phyloP scores from a whole-genome alignment of 2,797 vertebrate species.

The Hydrocynus forskahlii region DNA sequence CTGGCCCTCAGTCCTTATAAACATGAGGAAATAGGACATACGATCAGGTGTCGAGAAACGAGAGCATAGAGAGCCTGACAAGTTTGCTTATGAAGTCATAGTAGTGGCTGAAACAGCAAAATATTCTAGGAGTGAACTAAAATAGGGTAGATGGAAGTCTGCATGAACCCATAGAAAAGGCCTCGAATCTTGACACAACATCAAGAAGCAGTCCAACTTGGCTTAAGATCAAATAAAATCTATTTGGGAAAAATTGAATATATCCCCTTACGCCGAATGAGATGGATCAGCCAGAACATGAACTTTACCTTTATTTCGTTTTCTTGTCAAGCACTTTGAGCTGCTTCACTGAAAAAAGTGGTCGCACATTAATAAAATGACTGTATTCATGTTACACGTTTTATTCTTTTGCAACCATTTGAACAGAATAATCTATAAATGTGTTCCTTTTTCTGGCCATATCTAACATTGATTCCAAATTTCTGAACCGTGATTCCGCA shows the following conservation, averaged over 20 bases:
- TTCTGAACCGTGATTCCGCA: too few species aligned
- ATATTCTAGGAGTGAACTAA: not conserved
- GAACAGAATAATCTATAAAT: too few species aligned
- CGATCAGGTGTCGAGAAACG: constrained; percentile 44
- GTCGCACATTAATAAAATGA: too few species aligned
- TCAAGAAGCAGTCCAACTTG: not conserved
- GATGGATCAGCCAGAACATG: not conserved
- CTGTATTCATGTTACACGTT: too few species aligned
- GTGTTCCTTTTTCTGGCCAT: too few species aligned
- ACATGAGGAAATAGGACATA: constrained; percentile 35
- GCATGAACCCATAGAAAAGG: not conserved
- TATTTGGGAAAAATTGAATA: not conserved
- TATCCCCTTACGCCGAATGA: not conserved
- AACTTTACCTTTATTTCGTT: too few species aligned
- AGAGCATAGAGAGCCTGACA: not conserved
- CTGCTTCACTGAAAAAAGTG: too few species aligned
- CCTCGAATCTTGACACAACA: not conserved
- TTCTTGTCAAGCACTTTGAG: too few species aligned
- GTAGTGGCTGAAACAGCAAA: not conserved
- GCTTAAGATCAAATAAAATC: not conserved
- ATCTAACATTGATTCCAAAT: too few species aligned
- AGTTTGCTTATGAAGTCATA: constrained; percentile 5
- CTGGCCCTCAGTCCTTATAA: constrained; percentile 32
- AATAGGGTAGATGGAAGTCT: not conserved
- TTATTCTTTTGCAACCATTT: too few species aligned